Evolutionary conservation across 2,797 vertebrate genomes (phyloP), one percentile per base, ranked within the genome.

Genomic region (Saxicola maurus): DNA sequence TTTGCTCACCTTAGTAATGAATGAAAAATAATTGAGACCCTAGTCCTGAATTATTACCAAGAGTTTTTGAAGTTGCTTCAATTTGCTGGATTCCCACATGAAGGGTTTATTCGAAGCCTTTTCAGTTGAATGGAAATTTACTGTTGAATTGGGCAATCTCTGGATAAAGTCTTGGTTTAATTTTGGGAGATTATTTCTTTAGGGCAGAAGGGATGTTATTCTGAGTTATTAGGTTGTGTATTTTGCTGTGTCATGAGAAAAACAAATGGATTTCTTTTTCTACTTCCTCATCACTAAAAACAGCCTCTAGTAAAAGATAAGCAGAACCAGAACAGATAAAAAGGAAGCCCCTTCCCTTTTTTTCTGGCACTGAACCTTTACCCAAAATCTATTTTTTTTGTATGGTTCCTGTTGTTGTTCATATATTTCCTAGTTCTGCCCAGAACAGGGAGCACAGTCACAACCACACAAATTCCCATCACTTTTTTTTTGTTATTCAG

Each of bases 201-300:
- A 90, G 94, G 85, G 80, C 91, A 94, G 85, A 88, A 92, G 65
- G 89, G 86, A 92, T 91, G 91, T 95, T 96, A 92, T 93, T 94
- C 83, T 89, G 91, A 82, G 74, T 90, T 94, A 91, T 64, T 89
- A 79, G 72, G 85, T 83, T 89, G 61, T 92, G 81, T 67, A 40
- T 89, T 64, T 89, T 94, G 94, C 87, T 91, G 91, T 93, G 89
- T 96, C 94, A 91, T 92, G 80, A 92, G 89, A 89, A 95, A 91
- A 94, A 89, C 71, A 89, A 92, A 84, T 91, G 51, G 55, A 87
- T 94, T 92, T 95, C 56, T 95, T 83, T 55, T 91, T 91, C 74
- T 91, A 87, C 92, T 95, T 96, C 95, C 95, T 95, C 92, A 74
- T 92, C 81, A 35, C 91, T 93, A 73, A 93, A 93, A 95, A 92